Base-by-base conservation (phyloP, 92 coral and sea anemone species). In the Bergia puertoricense region DNA sequence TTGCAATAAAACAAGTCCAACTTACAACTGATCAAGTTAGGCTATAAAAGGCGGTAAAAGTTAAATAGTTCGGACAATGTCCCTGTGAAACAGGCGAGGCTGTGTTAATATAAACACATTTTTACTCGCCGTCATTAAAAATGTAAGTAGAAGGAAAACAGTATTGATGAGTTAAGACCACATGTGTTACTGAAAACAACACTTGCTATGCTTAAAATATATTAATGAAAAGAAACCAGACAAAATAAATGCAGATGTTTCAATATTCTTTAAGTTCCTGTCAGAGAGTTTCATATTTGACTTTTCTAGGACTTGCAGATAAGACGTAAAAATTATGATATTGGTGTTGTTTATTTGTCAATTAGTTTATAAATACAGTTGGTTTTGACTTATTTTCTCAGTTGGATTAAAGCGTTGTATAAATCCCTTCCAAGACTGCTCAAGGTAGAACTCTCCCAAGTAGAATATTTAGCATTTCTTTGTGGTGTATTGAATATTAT, bases 61-160 rank as follows among this genome's bases (percentile, higher is more conserved):
- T 6, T 10, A 1, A 62, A 62, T 62, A 62, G 69, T 18, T 22
- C 11, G 30, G 59, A 62, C 0, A 20, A 6, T 5, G 3, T 62
- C 69, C 6, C 6, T 4, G 23, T 62, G 69, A 62, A 54, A 62
- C 69, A 15, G 13, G n/a, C 69, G 0, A 2, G 30, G 22, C 6
- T 62, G 69, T 62, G 1, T 62, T 62, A 18, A 5, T 36, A 36
- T 54, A 59, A 59, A 68, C 72, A 80, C 85, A 80, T 80, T 50
- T 80, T 80, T 10, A 0, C 22, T 7, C 14, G 13, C 30, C 45
- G 43, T 84, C 79, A 84, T 84, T 84, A 84, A 84, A 84, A 84
- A 84, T 84, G 87, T 23, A 84, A 51, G 67, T 48, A 84, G 79
- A 48, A 30, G 6, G 44, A 84, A 71, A 46, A 84, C 87, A 84